Base-by-base conservation (phyloP, 1,140 invertebrate species). In the Aradophagus sp. region DNA sequence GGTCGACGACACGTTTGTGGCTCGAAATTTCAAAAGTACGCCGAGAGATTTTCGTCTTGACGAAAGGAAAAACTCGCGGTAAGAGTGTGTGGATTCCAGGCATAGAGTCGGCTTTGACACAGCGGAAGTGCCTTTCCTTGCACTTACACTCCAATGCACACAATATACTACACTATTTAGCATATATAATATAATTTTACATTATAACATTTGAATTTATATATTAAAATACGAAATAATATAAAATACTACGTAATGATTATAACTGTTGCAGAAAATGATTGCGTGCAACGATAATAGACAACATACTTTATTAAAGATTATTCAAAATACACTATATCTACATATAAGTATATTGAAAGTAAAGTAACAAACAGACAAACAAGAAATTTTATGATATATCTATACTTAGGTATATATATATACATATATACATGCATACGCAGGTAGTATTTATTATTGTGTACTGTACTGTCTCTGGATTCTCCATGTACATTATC, bases 391-490 rank as follows among this genome's bases (percentile, higher is more conserved):
- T 66, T 48, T 58, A 67, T 55, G 44, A 68, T 55, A 47, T 63
- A 74, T 65, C 69, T 47, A 68, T 47, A 41, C 59, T 69, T 63
- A 71, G 41, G 65, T 56, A 47, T 70, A 73, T 70, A 73, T 59
- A 72, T 70, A 69, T 29, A 68, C 53, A 75, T 70, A 76, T 73
- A 73, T 48, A 75, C 50, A 70, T 62, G 62, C 42, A 74, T 73
- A 76, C 59, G 59, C 75, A 83, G 77, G 77, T 84, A 83, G 76
- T 86, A 87, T 87, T 85, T 86, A 87, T 82, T 82, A 84, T 83
- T 86, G 83, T 87, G 85, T 88, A 89, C 82, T 85, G 86, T 88
- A 88, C 81, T 86, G 83, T 87, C 84, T 86, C 84, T 86, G 69
- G 84, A 87, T 80, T 81, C 77, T 82, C 79, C 78, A 80, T 83